Conservation (phyloP, 2,113 vertebrate genomes). For the western clawed frog (Xenopus tropicalis) region DNA sequence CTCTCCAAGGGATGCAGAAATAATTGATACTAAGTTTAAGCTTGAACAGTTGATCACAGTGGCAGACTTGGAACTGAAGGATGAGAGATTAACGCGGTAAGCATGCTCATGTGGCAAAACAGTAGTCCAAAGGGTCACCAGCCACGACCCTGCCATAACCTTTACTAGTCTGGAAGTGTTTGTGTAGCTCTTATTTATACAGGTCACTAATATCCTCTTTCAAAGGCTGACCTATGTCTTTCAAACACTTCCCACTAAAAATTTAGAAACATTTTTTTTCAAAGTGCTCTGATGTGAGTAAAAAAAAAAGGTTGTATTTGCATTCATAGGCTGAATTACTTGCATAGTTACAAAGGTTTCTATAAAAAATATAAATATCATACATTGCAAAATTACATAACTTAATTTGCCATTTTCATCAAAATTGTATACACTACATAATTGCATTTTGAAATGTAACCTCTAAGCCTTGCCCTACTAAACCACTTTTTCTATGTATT, state of each 20-base stretch:
- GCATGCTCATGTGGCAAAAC: conserved; percentile 58
- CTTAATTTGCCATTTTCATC: too few species aligned
- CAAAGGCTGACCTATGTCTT: conserved; percentile 69
- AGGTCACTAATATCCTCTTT: conserved; percentile 72
- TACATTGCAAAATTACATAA: too few species aligned
- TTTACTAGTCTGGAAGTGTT: conserved; percentile 87
- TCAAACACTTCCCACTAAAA: conserved; percentile 61
- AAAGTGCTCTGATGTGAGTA: too few species aligned
- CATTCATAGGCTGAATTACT: too few species aligned
- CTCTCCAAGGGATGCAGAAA: conserved; percentile 92
- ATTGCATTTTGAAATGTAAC: too few species aligned
- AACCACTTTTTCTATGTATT: too few species aligned
- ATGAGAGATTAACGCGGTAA: conserved; percentile 94
- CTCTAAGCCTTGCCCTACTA: too few species aligned
- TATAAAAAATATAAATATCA: too few species aligned
- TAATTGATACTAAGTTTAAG: conserved; percentile 94
- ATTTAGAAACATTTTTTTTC: not conserved
- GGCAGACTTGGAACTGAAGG: conserved; percentile 93
- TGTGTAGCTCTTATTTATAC: conserved; percentile 74
- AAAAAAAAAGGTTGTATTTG: too few species aligned
- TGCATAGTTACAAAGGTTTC: too few species aligned
- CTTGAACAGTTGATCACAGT: conserved; percentile 95
- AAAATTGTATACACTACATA: too few species aligned
- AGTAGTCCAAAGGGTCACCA: conserved; percentile 66
- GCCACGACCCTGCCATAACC: conserved; percentile 81